Conservation (phyloP, 2,888 invertebrate species). For the Electrophaes corylata region DNA sequence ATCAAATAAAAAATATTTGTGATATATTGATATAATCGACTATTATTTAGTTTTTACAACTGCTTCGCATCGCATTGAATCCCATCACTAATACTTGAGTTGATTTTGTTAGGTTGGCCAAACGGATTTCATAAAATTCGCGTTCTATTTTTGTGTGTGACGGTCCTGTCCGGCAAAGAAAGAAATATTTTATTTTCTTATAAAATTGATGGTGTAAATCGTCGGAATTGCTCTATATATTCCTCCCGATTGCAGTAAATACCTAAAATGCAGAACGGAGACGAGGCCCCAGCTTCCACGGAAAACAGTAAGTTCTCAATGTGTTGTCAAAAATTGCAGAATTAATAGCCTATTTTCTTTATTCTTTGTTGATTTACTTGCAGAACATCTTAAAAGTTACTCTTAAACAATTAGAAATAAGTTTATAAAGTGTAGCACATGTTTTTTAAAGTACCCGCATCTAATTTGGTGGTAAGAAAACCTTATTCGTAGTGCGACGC, state of each 20-base stretch:
- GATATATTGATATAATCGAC: not conserved
- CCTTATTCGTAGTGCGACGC: slow-evolving; percentile 38
- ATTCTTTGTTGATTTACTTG: slow-evolving; percentile 56
- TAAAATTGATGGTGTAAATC: slow-evolving; percentile 71
- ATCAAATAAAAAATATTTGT: too few species aligned
- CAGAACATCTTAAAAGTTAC: slow-evolving; percentile 36
- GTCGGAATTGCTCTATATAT: slow-evolving; percentile 56
- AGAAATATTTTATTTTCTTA: slow-evolving; percentile 63
- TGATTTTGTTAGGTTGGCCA: slow-evolving; percentile 61
- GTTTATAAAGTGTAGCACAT: slow-evolving; percentile 42
- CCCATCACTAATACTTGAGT: slow-evolving; percentile 29
- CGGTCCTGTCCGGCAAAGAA: slow-evolving; percentile 75
- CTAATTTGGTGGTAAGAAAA: slow-evolving; percentile 43
- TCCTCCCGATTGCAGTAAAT: slow-evolving; percentile 70
- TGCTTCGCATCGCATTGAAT: not conserved
- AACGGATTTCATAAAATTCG: slow-evolving; percentile 78
- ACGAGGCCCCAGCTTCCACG: slow-evolving; percentile 65
- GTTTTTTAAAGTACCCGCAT: slow-evolving; percentile 69
- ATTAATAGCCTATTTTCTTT: slow-evolving; percentile 62
- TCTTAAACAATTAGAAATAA: slow-evolving; percentile 34
- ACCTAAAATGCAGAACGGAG: slow-evolving; percentile 80
- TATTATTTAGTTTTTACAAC: not conserved
- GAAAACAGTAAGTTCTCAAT: slow-evolving; percentile 72
- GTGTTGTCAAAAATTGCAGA: slow-evolving; percentile 69
- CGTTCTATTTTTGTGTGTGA: slow-evolving; percentile 84